Base-by-base conservation (phyloP, 2,797 vertebrate species). In the Sebastes kiyomatsui region DNA sequence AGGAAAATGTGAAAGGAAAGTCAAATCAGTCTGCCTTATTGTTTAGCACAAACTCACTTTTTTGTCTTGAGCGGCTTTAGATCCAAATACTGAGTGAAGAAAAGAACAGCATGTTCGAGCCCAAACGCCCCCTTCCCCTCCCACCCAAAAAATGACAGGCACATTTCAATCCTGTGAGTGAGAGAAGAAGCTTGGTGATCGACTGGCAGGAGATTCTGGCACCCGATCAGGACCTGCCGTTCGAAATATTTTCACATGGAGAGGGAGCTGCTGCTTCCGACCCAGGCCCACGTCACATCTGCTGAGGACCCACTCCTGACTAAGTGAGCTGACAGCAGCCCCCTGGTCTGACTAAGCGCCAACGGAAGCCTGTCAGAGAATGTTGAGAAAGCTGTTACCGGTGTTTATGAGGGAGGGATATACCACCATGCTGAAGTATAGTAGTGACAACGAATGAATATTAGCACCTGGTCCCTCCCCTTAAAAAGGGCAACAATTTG, bases 231-330 rank as follows among this genome's bases (percentile, higher is more conserved):
- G 84, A 87, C 75, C 75, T 87, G 83, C 86, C 80, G 77, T 88
- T 90, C 59, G 59, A 85, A 70, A 93, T 86, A 81, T 88, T 89
- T 90, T 91, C 87, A 85, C 83, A 86, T 75, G 67, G 82, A 90
- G 81, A 86, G 35, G 72, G 86, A 92, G 82, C 88, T 90, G 88
- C 88, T 84, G 83, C 86, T 91, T 90, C 79, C 86, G 82, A 90
- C 84, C 77, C 76, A 77, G 68, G 87, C 93, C 93, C 94, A 94
- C 91, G 78, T 92, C 92, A 94, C 94, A 94, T 93, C 93, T 95
- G 94, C 84, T 92, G 85, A 91, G 65, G 80, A 90, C 85, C 82
- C 65, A 84, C 81, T 92, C 71, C 87, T 88, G 87, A 90, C 86
- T 77, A 80, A 85, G 72, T 80, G 77, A 90, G 81, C 68, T 82